Evolutionary conservation across 2,888 invertebrate species (phyloP).

Genomic region (Tribolium freemani): DNA sequence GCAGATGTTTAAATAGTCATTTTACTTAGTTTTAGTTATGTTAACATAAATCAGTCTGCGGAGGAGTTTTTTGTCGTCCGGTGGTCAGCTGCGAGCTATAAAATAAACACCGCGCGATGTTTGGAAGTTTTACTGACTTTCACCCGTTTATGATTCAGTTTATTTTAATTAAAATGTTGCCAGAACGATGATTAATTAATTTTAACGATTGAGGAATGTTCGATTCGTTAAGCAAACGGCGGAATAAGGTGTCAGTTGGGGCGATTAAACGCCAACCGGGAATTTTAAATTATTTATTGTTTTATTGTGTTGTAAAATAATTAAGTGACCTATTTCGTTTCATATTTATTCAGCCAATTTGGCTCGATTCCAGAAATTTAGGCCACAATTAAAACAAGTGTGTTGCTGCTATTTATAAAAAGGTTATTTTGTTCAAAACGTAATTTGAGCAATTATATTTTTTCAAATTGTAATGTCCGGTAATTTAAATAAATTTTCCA

Average conservation of each 20-base stretch:
- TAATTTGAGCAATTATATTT: neutral
- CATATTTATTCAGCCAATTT: neutral
- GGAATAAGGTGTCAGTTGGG: too few relatives aligned
- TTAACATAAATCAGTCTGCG: slow-evolving; percentile 47
- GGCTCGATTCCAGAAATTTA: neutral
- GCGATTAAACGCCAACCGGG: too few relatives aligned
- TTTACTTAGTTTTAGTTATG: slow-evolving; percentile 37
- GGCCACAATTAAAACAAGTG: neutral
- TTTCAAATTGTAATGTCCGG: neutral
- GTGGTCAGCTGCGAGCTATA: slow-evolving; percentile 49
- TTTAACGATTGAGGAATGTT: neutral
- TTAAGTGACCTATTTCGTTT: neutral
- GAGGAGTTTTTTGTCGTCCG: slow-evolving; percentile 51
- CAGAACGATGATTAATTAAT: neutral
- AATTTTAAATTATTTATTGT: neutral
- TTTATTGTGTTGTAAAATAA: neutral
- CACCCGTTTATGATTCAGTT: neutral
- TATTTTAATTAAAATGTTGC: neutral
- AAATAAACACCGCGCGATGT: slow-evolving; percentile 16
- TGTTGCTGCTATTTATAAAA: too few relatives aligned
- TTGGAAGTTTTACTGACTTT: neutral
- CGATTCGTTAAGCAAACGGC: neutral
- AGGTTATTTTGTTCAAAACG: neutral
- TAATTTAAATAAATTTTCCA: neutral
- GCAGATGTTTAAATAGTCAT: slow-evolving; percentile 43